These are phyloP conservation scores for Sebastolobus altivelis DNA, from an alignment of 2,797 vertebrate genomes.

Conservation along the genomic window DNA sequence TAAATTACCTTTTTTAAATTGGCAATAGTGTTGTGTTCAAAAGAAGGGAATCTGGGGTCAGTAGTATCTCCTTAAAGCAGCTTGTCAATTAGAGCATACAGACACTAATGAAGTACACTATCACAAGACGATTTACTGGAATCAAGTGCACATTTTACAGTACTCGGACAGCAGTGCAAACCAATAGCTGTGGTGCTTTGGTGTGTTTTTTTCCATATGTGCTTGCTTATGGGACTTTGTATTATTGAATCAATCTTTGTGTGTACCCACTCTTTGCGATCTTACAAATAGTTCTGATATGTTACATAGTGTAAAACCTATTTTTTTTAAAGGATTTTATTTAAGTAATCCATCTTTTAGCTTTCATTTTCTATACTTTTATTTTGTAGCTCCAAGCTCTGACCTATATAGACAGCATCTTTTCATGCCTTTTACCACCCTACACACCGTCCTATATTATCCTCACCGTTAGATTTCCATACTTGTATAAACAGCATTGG, in stretches of 20 bases:
- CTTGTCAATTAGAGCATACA: background rate
- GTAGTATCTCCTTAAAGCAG: background rate
- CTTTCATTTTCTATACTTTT: constrained; percentile 6
- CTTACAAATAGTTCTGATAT: background rate
- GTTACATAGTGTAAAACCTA: background rate
- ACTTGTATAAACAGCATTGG: constrained; percentile 40
- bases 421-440: constrained; percentile 32
- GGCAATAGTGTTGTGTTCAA: background rate
- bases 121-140: background rate
- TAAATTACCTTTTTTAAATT: constrained; percentile 1
- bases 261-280: background rate
- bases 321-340: background rate
- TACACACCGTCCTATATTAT: constrained; percentile 25
- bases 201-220: background rate
- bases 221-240: background rate
- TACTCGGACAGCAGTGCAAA: background rate
- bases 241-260: background rate
- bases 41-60: background rate
- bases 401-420: background rate
- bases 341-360: too few relatives aligned
- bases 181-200: background rate
- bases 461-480: constrained; percentile 29
- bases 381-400: constrained; percentile 19
- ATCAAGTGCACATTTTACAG: background rate
- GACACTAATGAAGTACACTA: too few relatives aligned